Evolutionary conservation across 2,113 vertebrate genomes (phyloP).

Genomic region (Aptenodytes forsteri): DNA sequence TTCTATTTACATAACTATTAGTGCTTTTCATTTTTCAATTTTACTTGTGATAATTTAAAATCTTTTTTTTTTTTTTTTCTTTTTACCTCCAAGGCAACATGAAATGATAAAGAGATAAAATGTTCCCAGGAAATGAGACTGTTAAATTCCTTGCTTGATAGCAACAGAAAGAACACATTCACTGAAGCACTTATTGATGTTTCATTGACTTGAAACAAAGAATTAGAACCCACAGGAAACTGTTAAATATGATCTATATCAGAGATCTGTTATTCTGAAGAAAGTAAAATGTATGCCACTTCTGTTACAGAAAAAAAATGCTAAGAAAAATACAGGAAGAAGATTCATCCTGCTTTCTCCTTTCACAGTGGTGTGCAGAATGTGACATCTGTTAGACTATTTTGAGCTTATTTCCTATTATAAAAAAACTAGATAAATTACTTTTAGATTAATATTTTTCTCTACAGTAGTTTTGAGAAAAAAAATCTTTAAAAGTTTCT

Average conservation of each 20-base stretch:
- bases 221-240: background rate
- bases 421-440: background rate
- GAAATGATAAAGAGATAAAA: background rate
- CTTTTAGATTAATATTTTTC: background rate
- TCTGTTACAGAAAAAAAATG: background rate
- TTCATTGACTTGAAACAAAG: background rate
- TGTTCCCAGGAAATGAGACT: background rate
- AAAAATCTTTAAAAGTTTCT: background rate
- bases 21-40: slow-evolving; percentile 20
- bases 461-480: background rate
- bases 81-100: background rate
- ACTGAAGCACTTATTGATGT: background rate
- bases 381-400: background rate
- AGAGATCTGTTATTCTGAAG: background rate
- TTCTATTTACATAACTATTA: slow-evolving; percentile 24
- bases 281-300: background rate
- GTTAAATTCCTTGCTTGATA: background rate
- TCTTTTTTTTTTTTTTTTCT: background rate
- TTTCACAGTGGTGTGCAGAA: background rate
- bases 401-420: background rate
- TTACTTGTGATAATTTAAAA: background rate
- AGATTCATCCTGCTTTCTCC: background rate
- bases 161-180: background rate
- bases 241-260: background rate
- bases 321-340: background rate